Base-by-base conservation (phyloP, 2,888 invertebrate species). In the Hybos culiciformis region DNA sequence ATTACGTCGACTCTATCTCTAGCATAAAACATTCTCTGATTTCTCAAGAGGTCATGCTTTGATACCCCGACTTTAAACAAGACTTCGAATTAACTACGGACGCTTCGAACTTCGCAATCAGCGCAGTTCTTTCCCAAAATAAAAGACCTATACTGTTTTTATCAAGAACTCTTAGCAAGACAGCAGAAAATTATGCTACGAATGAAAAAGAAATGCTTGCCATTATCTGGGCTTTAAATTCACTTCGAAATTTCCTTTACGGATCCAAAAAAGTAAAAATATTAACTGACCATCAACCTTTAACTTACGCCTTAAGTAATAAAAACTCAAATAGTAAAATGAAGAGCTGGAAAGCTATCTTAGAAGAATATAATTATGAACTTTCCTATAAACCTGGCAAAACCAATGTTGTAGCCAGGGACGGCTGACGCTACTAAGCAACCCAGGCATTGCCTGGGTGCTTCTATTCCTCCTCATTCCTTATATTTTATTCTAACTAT, bases 281-380 rank as follows among this genome's bases (percentile, higher is more conserved):
- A 9, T 41, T 41, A 15, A 44, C 41, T 5, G 39, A 43, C 17
- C 43, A 41, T 26, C 46, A 46, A 24, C 44, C 42, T 7, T 20
- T 41, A 5, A 41, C 32, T 3, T 48, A 40, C 12, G 43, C 44
- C 2, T 18, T 46, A 12, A 46, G 43, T 14, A 39, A 43, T 31
- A 46, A 46, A 32, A 41, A 44, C 3, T 41, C 42, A 1, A 46
- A 46, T 15, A 18, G 12, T 5, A 46, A 47, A 43, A 45, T 45
- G 37, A 41, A 45, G 24, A n/a, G 46, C 5, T 48, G 48, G 50
- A 50, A 50, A 21, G 34, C 43, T 5, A 44, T 42, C 3, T 18
- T 50, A 9, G 46, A 48, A 19, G 50, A 48, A 19, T 46, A 47
- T 19, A 47, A 47, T 15, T 39, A 47, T 12, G 42, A 44, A 38